Evolutionary conservation across 2,113 vertebrate genomes (phyloP).

Genomic region (Oplegnathus fasciatus): DNA sequence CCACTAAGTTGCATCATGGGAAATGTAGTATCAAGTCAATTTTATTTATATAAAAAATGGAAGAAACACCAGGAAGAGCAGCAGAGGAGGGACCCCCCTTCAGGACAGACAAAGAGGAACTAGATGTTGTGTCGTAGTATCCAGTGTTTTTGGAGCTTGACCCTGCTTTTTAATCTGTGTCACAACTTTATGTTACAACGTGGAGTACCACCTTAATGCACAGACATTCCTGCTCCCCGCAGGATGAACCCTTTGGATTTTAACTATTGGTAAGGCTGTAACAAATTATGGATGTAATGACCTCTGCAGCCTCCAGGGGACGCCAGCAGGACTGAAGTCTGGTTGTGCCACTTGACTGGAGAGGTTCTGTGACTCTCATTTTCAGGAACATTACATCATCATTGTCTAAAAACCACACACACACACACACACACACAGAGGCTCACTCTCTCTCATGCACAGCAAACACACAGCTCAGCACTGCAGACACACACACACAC

Average conservation of each 20-base stretch:
- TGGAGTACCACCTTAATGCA: too few species aligned
- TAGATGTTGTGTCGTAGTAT: too few species aligned
- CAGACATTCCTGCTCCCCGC: too few species aligned
- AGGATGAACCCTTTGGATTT: too few species aligned
- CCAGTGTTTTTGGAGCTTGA: too few species aligned
- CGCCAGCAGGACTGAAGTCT: neutral
- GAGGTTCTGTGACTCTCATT: conserved; percentile 60
- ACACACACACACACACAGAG: conserved; percentile 1
- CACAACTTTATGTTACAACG: too few species aligned
- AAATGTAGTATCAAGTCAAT: neutral
- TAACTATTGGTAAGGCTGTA: too few species aligned
- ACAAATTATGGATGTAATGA: neutral
- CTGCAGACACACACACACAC: neutral
- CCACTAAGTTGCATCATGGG: conserved; percentile 1
- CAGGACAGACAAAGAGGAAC: too few species aligned
- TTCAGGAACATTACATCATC: conserved; percentile 71
- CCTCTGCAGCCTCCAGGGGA: conserved; percentile 13
- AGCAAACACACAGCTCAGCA: neutral
- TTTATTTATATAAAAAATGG: too few species aligned
- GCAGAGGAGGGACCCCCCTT: too few species aligned
- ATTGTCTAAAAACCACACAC: conserved; percentile 29
- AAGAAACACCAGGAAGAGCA: too few species aligned
- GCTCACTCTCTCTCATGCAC: neutral
- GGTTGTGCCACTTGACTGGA: conserved; percentile 46
- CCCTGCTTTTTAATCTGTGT: too few species aligned